phyloP scores from a whole-genome alignment of 2,797 vertebrate species.

The Echiichthys vipera region DNA sequence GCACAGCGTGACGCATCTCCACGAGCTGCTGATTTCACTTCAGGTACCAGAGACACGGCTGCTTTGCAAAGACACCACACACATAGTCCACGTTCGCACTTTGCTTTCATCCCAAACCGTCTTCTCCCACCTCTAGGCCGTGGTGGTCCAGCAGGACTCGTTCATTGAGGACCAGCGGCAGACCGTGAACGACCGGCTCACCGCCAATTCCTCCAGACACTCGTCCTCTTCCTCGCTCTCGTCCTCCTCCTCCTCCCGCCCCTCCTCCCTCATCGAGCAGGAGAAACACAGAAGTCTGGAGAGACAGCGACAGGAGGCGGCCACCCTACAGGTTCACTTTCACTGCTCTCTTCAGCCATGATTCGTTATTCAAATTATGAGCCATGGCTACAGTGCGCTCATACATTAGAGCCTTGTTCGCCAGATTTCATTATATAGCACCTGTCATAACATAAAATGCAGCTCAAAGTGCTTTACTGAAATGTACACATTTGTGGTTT shows the following conservation, averaged over 20 bases:
- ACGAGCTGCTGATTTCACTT: constrained; percentile 87
- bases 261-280: constrained; percentile 89
- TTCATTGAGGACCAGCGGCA: constrained; percentile 93
- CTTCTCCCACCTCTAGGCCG: constrained; percentile 76
- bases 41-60: constrained; percentile 82
- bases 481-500: background rate
- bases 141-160: constrained; percentile 92
- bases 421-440: too few relatives aligned
- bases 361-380: background rate
- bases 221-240: constrained; percentile 79
- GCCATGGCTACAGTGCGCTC: background rate
- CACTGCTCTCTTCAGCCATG: background rate
- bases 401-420: background rate
- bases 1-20: constrained; percentile 88
- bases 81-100: background rate
- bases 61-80: background rate
- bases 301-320: constrained; percentile 91
- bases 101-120: background rate
- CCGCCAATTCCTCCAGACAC: constrained; percentile 72
- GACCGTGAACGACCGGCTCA: constrained; percentile 81
- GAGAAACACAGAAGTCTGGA: constrained; percentile 94
- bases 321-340: constrained; percentile 80
- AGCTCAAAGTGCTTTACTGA: too few relatives aligned
- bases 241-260: constrained; percentile 80
- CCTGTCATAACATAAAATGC: too few relatives aligned